These are phyloP conservation scores for Pycnomerus fuliginosus DNA, from an alignment of 2,888 invertebrate species.

Conservation along the genomic window DNA sequence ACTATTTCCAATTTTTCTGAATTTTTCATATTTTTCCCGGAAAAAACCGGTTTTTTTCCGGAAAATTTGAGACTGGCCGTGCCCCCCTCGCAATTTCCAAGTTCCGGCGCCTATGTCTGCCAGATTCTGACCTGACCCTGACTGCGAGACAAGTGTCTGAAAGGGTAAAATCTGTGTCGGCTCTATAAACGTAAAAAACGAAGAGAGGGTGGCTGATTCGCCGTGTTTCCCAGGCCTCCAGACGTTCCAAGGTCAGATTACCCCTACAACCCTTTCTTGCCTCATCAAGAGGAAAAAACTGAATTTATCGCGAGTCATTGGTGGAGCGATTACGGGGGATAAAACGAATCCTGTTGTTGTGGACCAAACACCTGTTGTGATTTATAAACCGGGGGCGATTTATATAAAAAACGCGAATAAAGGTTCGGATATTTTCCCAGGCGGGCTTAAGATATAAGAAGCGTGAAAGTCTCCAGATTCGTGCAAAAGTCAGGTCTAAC, in stretches of 20 bases:
- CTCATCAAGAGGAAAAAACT: constrained; percentile 18
- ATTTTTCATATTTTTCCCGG: too few species aligned
- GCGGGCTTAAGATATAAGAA: constrained; percentile 6
- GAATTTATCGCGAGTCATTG: constrained; percentile 38
- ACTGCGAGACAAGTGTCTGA: constrained; percentile 47
- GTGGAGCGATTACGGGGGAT: constrained; percentile 21
- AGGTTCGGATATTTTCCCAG: constrained; percentile 15
- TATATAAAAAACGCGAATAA: constrained; percentile 41
- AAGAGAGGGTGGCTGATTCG: constrained; percentile 33
- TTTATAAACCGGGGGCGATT: constrained; percentile 27
- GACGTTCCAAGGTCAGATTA: constrained; percentile 29
- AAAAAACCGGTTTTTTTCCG: too few species aligned
- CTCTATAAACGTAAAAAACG: constrained; percentile 24
- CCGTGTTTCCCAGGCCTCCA: constrained; percentile 34
- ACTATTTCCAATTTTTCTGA: too few species aligned
- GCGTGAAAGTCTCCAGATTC: constrained; percentile 15
- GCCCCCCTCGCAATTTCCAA: too few species aligned
- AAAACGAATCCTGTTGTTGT: constrained; percentile 10
- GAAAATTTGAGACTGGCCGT: too few species aligned
- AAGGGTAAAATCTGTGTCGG: constrained; percentile 46
- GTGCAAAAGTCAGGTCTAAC: constrained; percentile 38
- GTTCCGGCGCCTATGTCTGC: too few species aligned
- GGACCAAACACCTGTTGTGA: constrained; percentile 24
- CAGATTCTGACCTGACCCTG: constrained; percentile 43
- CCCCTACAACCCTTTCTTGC: constrained; percentile 30